phyloP scores from a whole-genome alignment of 2,113 vertebrate species.

The Galemys pyrenaicus region DNA sequence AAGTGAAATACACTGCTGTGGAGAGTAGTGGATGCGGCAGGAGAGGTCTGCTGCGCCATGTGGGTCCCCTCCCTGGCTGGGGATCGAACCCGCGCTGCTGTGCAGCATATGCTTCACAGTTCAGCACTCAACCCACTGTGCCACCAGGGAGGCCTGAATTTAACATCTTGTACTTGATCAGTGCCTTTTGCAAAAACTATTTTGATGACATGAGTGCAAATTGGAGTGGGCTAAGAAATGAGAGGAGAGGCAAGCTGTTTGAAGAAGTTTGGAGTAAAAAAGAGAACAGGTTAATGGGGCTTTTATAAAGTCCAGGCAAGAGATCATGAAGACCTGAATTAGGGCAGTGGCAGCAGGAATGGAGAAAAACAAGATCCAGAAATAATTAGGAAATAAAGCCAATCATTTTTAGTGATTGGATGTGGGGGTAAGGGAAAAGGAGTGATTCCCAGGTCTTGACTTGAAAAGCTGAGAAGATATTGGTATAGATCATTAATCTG shows the following conservation, averaged over 20 bases:
- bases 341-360: neutral
- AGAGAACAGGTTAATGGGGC: neutral
- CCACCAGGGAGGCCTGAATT: neutral
- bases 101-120: too few relatives aligned
- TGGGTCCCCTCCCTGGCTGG: too few relatives aligned
- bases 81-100: too few relatives aligned
- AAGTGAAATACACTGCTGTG: too few relatives aligned
- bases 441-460: too few relatives aligned
- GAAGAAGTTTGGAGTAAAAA: neutral
- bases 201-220: neutral
- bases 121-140: too few relatives aligned
- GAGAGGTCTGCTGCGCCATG: too few relatives aligned
- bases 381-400: slow-evolving; percentile 17
- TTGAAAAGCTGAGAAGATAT: too few relatives aligned
- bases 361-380: neutral
- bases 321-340: slow-evolving; percentile 2
- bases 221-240: neutral
- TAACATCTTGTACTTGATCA: neutral
- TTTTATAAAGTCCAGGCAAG: neutral
- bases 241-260: neutral
- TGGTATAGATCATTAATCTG: neutral
- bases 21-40: too few relatives aligned
- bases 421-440: too few relatives aligned
- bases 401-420: neutral
- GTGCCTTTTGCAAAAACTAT: slow-evolving; percentile 27